These are phyloP conservation scores for Chloromyia formosa DNA, from an alignment of 2,888 invertebrate species.

Conservation along the genomic window DNA sequence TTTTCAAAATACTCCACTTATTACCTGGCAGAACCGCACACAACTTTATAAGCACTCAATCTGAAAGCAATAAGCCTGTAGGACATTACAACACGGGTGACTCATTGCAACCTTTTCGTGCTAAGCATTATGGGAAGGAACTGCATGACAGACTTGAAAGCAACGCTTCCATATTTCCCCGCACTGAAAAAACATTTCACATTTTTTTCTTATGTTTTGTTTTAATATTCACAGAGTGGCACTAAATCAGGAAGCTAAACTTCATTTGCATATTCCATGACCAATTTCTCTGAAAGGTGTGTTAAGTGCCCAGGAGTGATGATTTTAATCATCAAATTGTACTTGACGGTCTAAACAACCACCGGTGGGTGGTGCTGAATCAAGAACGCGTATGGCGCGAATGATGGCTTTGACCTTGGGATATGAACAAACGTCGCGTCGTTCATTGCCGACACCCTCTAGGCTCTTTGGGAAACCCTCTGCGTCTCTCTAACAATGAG, in stretches of 20 bases:
- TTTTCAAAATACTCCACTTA: too few species aligned
- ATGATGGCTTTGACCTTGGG: slow-evolving; percentile 20
- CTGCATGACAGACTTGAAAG: slow-evolving; percentile 17
- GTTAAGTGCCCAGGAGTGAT: slow-evolving; percentile 21
- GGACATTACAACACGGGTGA: too few species aligned
- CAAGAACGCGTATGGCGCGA: not conserved
- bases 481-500: too few species aligned
- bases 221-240: slow-evolving; percentile 21
- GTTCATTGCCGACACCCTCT: too few species aligned
- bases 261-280: slow-evolving; percentile 36
- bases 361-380: not conserved
- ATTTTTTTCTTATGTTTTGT: not conserved
- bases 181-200: slow-evolving; percentile 2
- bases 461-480: too few species aligned
- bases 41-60: too few species aligned
- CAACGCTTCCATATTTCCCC: not conserved
- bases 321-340: slow-evolving; percentile 24
- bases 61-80: too few species aligned
- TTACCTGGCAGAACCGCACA: too few species aligned
- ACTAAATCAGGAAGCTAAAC: slow-evolving; percentile 36
- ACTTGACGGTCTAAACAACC: not conserved
- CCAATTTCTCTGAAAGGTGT: slow-evolving; percentile 32
- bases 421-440: not conserved
- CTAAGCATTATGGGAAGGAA: slow-evolving; percentile 21
- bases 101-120: slow-evolving; percentile 28